Evolutionary conservation across 2,888 invertebrate genomes (phyloP).

Genomic region (Xylota sylvarum): DNA sequence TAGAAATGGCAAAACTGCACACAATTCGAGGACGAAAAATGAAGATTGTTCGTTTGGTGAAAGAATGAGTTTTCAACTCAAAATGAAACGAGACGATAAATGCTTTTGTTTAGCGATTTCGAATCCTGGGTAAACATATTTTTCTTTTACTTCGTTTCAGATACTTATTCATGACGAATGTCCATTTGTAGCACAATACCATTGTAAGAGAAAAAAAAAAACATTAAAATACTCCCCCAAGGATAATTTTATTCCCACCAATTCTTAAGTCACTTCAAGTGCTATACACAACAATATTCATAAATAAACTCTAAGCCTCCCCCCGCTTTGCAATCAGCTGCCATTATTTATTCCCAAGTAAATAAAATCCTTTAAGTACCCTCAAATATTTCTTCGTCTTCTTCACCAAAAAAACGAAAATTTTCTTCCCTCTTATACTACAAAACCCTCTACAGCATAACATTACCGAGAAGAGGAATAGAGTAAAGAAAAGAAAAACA

Average conservation of each 20-base stretch:
- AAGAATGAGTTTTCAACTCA: conserved; percentile 25
- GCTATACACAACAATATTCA: conserved; percentile 16
- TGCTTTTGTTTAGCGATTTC: conserved; percentile 32
- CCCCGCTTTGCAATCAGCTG: conserved; percentile 46
- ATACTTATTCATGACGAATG: too few relatives aligned
- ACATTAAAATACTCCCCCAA: background rate
- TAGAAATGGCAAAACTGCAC: background rate
- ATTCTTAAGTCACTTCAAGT: conserved; percentile 1
- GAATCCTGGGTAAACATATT: background rate
- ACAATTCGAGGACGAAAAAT: conserved; percentile 18
- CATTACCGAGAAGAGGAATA: too few relatives aligned
- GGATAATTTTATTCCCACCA: background rate
- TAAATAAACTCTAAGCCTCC: conserved; percentile 31
- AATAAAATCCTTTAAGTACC: conserved; percentile 56
- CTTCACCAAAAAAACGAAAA: background rate
- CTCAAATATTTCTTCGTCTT: conserved; percentile 19
- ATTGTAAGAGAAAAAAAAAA: too few relatives aligned
- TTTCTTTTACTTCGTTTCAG: too few relatives aligned
- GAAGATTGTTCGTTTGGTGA: conserved; percentile 35
- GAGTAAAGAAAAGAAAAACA: conserved; percentile 46
- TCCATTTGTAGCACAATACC: too few relatives aligned
- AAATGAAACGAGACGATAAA: conserved; percentile 42
- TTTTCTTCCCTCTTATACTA: background rate
- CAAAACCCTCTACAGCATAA: background rate
- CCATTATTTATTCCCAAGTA: conserved; percentile 49